These are phyloP conservation scores for Andinoacara biseriatus DNA, from an alignment of 2,113 vertebrate species.

Conservation along the genomic window DNA sequence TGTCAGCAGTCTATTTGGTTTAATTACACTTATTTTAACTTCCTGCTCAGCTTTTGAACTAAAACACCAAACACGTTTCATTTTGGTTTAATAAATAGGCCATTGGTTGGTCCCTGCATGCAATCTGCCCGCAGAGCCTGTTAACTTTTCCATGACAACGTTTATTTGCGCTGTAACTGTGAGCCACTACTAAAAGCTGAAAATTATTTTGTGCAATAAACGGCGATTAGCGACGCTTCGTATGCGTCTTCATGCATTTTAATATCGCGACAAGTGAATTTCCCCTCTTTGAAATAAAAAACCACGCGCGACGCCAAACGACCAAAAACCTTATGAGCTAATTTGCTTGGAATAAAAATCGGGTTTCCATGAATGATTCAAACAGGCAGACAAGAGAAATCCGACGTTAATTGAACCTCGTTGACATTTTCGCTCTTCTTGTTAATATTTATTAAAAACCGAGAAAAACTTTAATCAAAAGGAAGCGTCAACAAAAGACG, in stretches of 20 bases:
- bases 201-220: not conserved
- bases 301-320: not conserved
- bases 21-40: not conserved
- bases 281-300: constrained; percentile 13
- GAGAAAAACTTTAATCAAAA: not conserved
- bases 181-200: not conserved
- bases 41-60: not conserved
- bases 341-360: constrained; percentile 14
- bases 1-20: not conserved
- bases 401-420: constrained; percentile 2
- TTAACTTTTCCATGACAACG: not conserved
- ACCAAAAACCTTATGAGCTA: not conserved
- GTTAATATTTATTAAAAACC: not conserved
- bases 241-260: not conserved
- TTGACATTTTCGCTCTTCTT: not conserved
- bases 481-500: not conserved
- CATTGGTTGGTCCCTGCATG: not conserved
- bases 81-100: not conserved
- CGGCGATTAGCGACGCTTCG: not conserved
- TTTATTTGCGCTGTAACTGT: not conserved
- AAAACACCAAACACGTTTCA: constrained; percentile 9
- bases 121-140: not conserved
- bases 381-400: constrained; percentile 3
- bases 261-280: not conserved
- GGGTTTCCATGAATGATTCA: not conserved